A percentile compares a stretch with the other conserved stretches of the same genome.
These are phyloP conservation scores for Panopea generosa DNA, from an alignment of 2,888 invertebrate genomes.

Conservation along the genomic window DNA sequence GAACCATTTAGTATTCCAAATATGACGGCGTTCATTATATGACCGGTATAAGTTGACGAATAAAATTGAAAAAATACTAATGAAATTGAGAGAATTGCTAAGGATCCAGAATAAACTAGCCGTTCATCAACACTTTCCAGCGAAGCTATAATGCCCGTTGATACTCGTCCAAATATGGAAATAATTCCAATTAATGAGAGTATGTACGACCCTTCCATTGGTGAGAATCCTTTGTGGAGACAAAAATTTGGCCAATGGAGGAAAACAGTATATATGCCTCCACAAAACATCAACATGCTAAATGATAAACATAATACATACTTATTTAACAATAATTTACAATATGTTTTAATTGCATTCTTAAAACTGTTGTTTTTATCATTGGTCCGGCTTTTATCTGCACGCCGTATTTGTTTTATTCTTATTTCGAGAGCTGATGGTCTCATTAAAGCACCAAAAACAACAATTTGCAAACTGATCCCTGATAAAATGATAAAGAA, in stretches of 20 bases:
- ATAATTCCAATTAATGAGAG: conserved; percentile 4
- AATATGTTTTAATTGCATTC: not conserved
- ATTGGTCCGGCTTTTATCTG: not conserved
- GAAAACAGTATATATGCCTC: no score
- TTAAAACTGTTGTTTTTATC: not conserved
- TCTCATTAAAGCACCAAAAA: conserved; percentile 5
- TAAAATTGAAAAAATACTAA: conserved; percentile 12
- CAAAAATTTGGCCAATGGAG: no score
- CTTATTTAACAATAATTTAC: not conserved
- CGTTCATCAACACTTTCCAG: conserved; percentile 2
- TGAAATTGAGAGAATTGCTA: not conserved
- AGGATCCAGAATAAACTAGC: conserved; percentile 10
- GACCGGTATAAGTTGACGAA: conserved; percentile 10
- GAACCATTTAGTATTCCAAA: conserved; percentile 14
- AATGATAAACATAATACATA: no score
- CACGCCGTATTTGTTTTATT: not conserved
- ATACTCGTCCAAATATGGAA: conserved; percentile 7
- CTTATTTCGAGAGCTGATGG: conserved; percentile 1
- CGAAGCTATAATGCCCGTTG: conserved; percentile 3
- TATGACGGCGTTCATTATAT: conserved; percentile 9
- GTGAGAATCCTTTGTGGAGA: conserved; percentile 1
- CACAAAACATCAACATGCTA: no score
- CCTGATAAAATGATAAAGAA: not conserved
- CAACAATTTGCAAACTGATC: not conserved
- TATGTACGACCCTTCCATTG: conserved; percentile 2